A percentile compares a stretch with the other conserved stretches of the same genome.
Conservation (phyloP, 2,797 vertebrate species). For the Crenuchus spilurus region DNA sequence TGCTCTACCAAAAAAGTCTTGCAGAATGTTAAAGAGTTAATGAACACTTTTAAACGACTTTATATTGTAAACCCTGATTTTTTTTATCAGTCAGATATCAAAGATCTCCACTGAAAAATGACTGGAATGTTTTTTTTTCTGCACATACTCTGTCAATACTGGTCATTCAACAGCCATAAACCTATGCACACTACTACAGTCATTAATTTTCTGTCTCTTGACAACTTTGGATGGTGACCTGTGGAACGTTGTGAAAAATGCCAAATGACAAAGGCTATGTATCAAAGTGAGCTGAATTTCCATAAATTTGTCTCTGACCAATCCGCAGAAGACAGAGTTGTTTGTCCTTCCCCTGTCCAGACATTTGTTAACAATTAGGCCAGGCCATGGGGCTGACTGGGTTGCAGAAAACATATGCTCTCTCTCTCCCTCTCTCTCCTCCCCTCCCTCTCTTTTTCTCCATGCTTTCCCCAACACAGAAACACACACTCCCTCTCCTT, state of each 20-base stretch:
- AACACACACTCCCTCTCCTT: conserved; percentile 46
- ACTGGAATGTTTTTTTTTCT: too few species aligned
- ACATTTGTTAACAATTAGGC: conserved; percentile 87
- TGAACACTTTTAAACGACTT: too few species aligned
- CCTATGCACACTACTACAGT: too few species aligned
- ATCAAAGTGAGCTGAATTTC: conserved; percentile 47
- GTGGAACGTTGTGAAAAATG: conserved; percentile 1
- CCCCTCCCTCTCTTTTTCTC: conserved; percentile 54
- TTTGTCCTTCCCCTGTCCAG: conserved; percentile 59
- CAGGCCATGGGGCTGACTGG: conserved; percentile 62
- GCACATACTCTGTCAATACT: too few species aligned
- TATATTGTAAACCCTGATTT: too few species aligned
- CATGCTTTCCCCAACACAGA: conserved; percentile 26
- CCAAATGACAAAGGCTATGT: conserved; percentile 20
- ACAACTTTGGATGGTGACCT: neutral
- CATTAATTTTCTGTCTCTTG: neutral
- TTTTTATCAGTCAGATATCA: too few species aligned
- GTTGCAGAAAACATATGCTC: conserved; percentile 64
- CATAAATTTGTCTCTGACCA: conserved; percentile 44
- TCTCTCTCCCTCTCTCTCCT: conserved; percentile 53
- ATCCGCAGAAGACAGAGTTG: conserved; percentile 69
- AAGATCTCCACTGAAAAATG: too few species aligned
- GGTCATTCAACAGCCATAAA: too few species aligned
- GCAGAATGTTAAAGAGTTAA: too few species aligned
- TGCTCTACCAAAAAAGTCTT: too few species aligned